Evolutionary conservation across 2,113 vertebrate genomes (phyloP), one percentile per base, ranked within the genome.

Genomic region (Spea multiplicata): DNA sequence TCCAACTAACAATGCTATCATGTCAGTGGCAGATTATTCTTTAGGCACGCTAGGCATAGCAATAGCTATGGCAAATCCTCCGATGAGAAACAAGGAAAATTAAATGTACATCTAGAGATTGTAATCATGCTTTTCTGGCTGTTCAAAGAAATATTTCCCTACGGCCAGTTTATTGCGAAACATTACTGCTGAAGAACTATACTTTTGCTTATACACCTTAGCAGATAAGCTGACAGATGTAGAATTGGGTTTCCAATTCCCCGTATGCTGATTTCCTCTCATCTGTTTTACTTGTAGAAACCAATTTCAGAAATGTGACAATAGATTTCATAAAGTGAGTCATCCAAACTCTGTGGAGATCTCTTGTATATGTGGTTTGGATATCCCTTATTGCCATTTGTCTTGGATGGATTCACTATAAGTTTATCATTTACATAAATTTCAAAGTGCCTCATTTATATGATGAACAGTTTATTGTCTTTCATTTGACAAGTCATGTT

Each of bases 181-280:
- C 44, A 68, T 47, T 61, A 77, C 53, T 64, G 57, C 44, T 68
- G 53, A 67, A 74, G 71, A 68, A 59, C 46, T 49, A 6, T 71
- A 30, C 61, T 53, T 30, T 65, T 74, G 62, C 64, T 66, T 80
- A 80, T 74, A 80, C 65, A 68, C 78, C 69, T 80, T 74, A 68
- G 78, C 71, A 80, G 68, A 16, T 82, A 83, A 75, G 87, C 84
- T 85, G 83, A 83, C 74, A 84, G 81, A 80, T 73, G 84, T 84
- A 81, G 88, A 88, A 88, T 76, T 74, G 68, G 73, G 49, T 86
- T 88, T 89, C 86, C 85, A 88, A 89, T 89, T 86, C 84, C 89
- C 88, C 87, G 84, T 87, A 73, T 83, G 66, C 55, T 57, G 76
- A 16, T 85, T 83, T 84, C 80, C 82, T 83, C 71, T 74, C 81